Evolutionary conservation across 2,888 invertebrate genomes (phyloP).

Genomic region (Cryptus armator): DNA sequence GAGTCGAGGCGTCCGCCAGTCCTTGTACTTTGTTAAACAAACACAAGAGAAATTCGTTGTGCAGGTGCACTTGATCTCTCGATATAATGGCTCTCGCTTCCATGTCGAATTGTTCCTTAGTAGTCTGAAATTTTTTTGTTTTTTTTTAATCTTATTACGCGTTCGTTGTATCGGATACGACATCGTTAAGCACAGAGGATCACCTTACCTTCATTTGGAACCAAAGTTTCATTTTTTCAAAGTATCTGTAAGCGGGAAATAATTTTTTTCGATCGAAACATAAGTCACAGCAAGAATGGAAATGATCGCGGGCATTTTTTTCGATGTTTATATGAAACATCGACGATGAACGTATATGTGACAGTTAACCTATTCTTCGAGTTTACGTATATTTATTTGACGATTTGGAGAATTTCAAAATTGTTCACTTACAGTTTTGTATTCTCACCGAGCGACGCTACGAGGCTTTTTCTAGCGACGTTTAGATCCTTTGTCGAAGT

Average conservation of each 20-base stretch:
- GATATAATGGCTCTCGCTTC: conserved; percentile 91
- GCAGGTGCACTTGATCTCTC: conserved; percentile 91
- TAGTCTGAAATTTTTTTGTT: conserved; percentile 86
- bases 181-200: background rate
- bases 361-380: conserved; percentile 30
- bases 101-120: conserved; percentile 93
- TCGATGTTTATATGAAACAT: background rate
- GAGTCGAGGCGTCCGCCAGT: conserved; percentile 83
- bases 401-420: conserved; percentile 27
- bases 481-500: conserved; percentile 86
- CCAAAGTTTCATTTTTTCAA: conserved; percentile 91
- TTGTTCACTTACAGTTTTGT: conserved; percentile 86
- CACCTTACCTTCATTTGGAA: conserved; percentile 86
- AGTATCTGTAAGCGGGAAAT: conserved; percentile 85
- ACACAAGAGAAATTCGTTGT: conserved; percentile 94
- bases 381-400: background rate
- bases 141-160: background rate
- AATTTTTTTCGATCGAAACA: conserved; percentile 16
- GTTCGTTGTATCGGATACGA: background rate
- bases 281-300: too few species aligned
- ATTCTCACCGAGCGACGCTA: conserved; percentile 89
- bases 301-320: too few species aligned
- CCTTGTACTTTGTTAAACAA: conserved; percentile 91
- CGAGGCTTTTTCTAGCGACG: conserved; percentile 88
- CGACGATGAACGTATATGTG: background rate